phyloP scores from a whole-genome alignment of 2,797 vertebrate species.

The Pangasius krempfi region DNA sequence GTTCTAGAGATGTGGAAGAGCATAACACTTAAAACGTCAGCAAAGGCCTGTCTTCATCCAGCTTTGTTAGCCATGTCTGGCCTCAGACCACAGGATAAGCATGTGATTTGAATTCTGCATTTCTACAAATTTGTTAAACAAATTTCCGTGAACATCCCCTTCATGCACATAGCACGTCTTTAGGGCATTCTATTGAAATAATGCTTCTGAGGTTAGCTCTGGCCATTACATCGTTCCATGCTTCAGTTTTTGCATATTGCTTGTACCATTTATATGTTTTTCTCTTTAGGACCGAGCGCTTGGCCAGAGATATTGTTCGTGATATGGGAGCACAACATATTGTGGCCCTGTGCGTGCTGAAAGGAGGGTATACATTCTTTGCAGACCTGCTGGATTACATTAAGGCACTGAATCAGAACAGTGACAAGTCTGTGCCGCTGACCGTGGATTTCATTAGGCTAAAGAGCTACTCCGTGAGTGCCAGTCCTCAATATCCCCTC shows the following conservation, averaged over 20 bases:
- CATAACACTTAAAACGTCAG: background rate
- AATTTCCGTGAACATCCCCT: conserved; percentile 30
- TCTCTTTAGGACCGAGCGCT: conserved; percentile 79
- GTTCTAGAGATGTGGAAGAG: background rate
- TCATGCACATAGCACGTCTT: background rate
- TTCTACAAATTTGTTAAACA: conserved; percentile 52
- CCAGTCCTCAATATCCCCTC: background rate
- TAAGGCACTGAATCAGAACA: conserved; percentile 84
- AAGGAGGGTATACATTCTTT: conserved; percentile 89
- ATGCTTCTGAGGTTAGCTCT: background rate
- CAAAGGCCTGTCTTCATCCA: conserved; percentile 26
- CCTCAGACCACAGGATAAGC: conserved; percentile 22
- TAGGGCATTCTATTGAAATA: background rate
- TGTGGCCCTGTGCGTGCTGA: conserved; percentile 85
- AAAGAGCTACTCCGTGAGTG: conserved; percentile 83
- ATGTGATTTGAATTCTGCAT: conserved; percentile 54
- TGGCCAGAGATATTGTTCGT: conserved; percentile 83
- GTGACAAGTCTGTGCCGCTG: conserved; percentile 83
- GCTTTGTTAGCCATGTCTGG: conserved; percentile 30
- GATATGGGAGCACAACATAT: conserved; percentile 85
- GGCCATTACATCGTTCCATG: background rate
- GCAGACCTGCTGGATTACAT: conserved; percentile 87
- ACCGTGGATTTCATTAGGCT: conserved; percentile 87
- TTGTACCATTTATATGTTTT: background rate
- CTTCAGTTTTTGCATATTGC: background rate